Base-by-base conservation (phyloP, 2,888 invertebrate species). In the Pollenia griseotomentosa region DNA sequence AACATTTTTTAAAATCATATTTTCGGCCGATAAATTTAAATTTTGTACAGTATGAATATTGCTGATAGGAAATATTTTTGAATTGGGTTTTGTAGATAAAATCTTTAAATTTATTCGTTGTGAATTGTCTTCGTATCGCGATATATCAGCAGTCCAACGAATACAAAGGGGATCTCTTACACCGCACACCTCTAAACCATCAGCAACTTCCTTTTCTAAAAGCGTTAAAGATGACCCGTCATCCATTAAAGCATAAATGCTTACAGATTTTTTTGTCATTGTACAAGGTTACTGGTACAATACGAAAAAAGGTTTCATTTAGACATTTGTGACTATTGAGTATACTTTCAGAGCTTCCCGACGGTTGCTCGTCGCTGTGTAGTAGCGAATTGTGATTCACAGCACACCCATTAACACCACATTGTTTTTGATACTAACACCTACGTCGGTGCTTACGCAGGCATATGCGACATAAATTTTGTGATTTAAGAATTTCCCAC, bases 141-240 rank as follows among this genome's bases (percentile, higher is more conserved):
- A 9, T 16, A 71, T 44, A 19, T 78, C 71, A n/a, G 73, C 79
- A 14, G 84, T 79, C 79, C 81, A 85, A 2, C 46, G 59, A 40
- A 75, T 75, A 53, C 81, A 85, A 3, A 81, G 75, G 9, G 85
- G 57, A 33, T 81, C 63, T 10, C 8, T 19, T n/a, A 46, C 14
- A 42, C 23, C 71, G 2, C 23, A 14, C 12, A 73, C 48, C 9
- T 23, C 23, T 59, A 81, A 40, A 16, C 53, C 53, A 11, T 86
- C 40, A 14, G 78, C 73, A n/a, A 86, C 11, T 9, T 59, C 48
- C 55, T 77, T 42, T n/a, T 77, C 77, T 14, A 81, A 57, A n/a
- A 82, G 73, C 5, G 77, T 85, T 40, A 85, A 51, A 16, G 61
- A 59, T 23, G 70, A 80, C 10, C 80, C 80, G 16, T 80, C 80